Percentiles rank a stretch among this genome's conserved stretches.
These are phyloP conservation scores for Lacerta bilineata DNA, from an alignment of 2,797 vertebrate species.

Conservation along the genomic window DNA sequence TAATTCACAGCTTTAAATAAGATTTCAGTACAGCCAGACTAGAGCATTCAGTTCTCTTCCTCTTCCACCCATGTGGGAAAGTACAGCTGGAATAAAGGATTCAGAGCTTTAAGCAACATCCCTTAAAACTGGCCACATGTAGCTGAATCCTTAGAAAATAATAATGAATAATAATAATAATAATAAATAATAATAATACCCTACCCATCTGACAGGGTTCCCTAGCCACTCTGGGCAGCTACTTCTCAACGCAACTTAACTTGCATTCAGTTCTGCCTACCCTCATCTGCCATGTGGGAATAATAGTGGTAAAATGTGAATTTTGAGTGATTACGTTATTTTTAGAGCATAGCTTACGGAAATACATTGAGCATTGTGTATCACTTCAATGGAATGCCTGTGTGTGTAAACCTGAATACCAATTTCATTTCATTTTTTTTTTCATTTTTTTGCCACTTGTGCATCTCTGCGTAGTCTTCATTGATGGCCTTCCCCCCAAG, in stretches of 20 bases:
- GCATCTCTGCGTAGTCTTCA: background rate
- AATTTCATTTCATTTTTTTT: background rate
- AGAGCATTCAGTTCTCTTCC: background rate
- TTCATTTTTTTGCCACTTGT: background rate
- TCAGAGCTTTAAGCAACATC: background rate
- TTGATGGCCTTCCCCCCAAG: background rate
- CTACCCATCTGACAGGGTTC: too few relatives aligned
- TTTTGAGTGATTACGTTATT: background rate
- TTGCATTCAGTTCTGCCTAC: too few relatives aligned
- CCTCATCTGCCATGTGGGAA: too few relatives aligned
- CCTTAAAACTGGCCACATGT: too few relatives aligned
- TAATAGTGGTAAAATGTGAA: background rate
- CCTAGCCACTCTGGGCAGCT: too few relatives aligned
- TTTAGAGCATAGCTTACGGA: background rate
- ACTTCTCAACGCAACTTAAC: too few relatives aligned
- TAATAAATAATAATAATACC: too few relatives aligned
- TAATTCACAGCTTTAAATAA: background rate
- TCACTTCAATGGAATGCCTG: constrained; percentile 37
- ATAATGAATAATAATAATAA: too few relatives aligned
- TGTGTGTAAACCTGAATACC: constrained; percentile 49
- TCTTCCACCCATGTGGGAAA: too few relatives aligned
- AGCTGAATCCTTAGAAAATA: background rate
- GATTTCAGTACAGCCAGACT: background rate
- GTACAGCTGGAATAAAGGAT: too few relatives aligned
- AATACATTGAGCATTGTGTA: background rate